phyloP scores from a whole-genome alignment of 2,888 invertebrate genomes.

The Tenthredo notha region DNA sequence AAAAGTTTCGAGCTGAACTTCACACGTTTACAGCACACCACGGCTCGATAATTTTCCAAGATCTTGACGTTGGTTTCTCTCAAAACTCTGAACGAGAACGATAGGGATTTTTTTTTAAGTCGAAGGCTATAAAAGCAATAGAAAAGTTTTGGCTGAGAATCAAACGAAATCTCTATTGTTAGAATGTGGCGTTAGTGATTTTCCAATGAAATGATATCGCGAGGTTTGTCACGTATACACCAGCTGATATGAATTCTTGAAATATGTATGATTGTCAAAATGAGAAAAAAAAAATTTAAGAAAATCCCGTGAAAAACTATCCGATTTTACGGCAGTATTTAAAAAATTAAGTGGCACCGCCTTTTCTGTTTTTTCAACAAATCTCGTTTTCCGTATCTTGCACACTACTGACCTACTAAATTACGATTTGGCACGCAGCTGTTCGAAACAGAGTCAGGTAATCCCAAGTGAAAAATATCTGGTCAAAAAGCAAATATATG shows the following conservation, averaged over 20 bases:
- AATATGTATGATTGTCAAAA: not conserved
- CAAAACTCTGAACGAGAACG: not conserved
- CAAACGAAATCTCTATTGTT: conserved; percentile 41
- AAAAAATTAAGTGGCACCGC: conserved; percentile 8
- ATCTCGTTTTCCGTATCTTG: conserved; percentile 8
- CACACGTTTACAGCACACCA: not conserved
- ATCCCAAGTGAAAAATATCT: conserved; percentile 11
- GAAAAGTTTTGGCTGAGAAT: conserved; percentile 39
- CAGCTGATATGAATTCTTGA: not conserved
- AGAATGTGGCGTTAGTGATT: conserved; percentile 21
- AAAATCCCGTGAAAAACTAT: not conserved
- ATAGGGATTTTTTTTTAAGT: conserved; percentile 30
- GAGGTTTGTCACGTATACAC: conserved; percentile 8
- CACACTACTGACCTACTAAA: conserved; percentile 39
- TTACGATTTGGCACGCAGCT: conserved; percentile 32
- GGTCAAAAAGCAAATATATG: not conserved
- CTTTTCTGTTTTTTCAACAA: conserved; percentile 11
- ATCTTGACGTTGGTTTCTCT: not conserved
- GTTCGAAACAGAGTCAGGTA: not conserved
- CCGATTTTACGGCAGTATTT: not conserved
- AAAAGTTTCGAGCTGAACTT: not conserved
- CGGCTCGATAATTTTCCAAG: not conserved
- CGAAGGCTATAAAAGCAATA: conserved; percentile 36
- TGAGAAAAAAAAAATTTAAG: not conserved
- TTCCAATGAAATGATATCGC: not conserved